Evolutionary conservation across 1,140 invertebrate genomes (phyloP).

Genomic region (Ganaspis sp.): DNA sequence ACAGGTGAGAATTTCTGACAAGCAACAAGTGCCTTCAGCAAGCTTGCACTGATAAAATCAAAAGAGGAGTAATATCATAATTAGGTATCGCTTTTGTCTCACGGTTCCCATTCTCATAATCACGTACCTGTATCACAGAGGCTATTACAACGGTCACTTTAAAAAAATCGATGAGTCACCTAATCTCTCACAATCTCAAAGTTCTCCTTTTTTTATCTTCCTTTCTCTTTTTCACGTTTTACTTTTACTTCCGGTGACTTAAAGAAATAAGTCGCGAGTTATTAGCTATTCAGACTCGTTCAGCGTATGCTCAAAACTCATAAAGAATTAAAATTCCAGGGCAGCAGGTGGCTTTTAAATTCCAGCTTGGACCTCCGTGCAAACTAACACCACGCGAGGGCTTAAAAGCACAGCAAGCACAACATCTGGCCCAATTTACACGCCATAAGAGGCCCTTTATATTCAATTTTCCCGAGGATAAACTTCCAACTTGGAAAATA

Average conservation of each 20-base stretch:
- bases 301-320: conserved; percentile 35
- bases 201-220: background rate
- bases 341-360: conserved; percentile 49
- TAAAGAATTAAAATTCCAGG: conserved; percentile 50
- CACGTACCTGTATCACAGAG: background rate
- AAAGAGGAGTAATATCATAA: conserved; percentile 20
- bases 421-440: conserved; percentile 57
- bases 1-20: background rate
- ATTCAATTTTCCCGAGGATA: conserved; percentile 22
- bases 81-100: conserved; percentile 3
- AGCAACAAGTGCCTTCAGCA: background rate
- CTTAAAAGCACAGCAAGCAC: conserved; percentile 35
- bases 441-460: conserved; percentile 41
- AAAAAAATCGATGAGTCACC: conserved; percentile 17
- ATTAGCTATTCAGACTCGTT: background rate
- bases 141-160: conserved; percentile 8
- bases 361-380: conserved; percentile 41
- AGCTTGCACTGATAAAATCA: conserved; percentile 19
- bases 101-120: background rate
- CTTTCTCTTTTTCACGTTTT: background rate
- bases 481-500: too few species aligned
- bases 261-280: background rate
- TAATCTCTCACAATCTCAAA: background rate
- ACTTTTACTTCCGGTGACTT: conserved; percentile 12
- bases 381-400: conserved; percentile 32